phyloP scores from a whole-genome alignment of 2,113 vertebrate genomes.

The Gorsachius goisagi region DNA sequence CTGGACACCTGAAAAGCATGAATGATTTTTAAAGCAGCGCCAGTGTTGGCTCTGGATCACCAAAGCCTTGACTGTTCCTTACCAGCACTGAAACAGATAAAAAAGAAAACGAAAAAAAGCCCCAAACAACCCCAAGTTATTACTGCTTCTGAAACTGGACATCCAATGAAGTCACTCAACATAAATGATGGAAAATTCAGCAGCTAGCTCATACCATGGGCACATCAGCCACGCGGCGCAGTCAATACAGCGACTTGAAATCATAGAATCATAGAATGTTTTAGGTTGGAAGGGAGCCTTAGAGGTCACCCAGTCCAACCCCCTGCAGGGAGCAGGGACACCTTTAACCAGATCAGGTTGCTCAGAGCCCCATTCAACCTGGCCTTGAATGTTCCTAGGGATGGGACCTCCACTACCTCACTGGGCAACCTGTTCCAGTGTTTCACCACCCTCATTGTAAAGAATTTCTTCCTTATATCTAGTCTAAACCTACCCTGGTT shows the following conservation, averaged over 20 bases:
- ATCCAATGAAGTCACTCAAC: not conserved
- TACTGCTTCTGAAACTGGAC: not conserved
- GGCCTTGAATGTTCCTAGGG: too few species aligned
- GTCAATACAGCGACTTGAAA: not conserved
- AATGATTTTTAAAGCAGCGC: constrained; percentile 25
- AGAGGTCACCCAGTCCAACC: too few species aligned
- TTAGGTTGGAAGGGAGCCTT: too few species aligned
- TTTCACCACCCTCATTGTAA: too few species aligned
- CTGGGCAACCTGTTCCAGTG: too few species aligned
- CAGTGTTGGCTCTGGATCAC: constrained; percentile 30
- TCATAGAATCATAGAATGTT: too few species aligned
- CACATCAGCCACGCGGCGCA: rapidly evolving
- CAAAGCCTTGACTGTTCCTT: not conserved
- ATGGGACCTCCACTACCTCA: too few species aligned
- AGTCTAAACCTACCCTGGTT: too few species aligned
- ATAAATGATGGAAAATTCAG: not conserved
- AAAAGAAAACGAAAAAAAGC: not conserved
- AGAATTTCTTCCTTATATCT: too few species aligned
- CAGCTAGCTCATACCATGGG: not conserved
- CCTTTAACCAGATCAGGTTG: too few species aligned
- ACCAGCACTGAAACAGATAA: not conserved
- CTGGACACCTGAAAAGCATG: constrained; percentile 43
- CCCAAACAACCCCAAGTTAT: not conserved
- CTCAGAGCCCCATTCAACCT: too few species aligned
- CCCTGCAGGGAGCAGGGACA: too few species aligned